Evolutionary conservation across 1,140 invertebrate species (phyloP), one percentile per base, ranked within the genome.

Genomic region (Augochlora pura): DNA sequence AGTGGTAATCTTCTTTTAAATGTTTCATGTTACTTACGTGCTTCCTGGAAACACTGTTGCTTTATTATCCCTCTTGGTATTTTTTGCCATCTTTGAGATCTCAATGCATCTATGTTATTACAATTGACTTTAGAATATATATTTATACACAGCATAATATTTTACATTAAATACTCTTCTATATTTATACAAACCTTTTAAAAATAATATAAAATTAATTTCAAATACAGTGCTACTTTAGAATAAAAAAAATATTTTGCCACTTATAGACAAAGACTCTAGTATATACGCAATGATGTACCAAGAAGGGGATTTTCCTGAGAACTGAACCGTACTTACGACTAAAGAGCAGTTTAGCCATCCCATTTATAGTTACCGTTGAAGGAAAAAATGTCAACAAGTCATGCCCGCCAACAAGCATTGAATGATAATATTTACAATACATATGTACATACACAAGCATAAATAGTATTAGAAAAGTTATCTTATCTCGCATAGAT

Each of bases 21-120:
- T 60, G 49, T 16, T 46, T 32, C 12, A 63, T 65, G 38, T 39
- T 57, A 59, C 73, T 67, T 76, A 76, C 73, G 64, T 59, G 52
- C 52, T 60, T 16, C 0, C 0, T 18, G 1, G 38, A 42, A 67
- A 0, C n/a, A 1, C 1, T n/a, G 52, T 0, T n/a, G 2, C 54
- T 25, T 7, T 32, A 25, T 18, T 6, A 14, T 27, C 66, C 16
- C 1, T 0, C 46, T 38, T 54, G 0, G 7, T 18, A 67, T 18
- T 18, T 6, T 10, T 59, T 67, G 8, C 64, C 73, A 76, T 76
- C 0, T 42, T 42, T 7, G 10, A 21, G 66, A 54, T 54, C 49
- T 54, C 21, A 54, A 6, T 7, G 14, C 16, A 54, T 21, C 21
- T 18, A 54, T 54, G 21, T 54, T 54, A 54, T 54, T 54, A 54